These are phyloP conservation scores for Panthera tigris DNA, from an alignment of 2,113 vertebrate species.

Conservation along the genomic window DNA sequence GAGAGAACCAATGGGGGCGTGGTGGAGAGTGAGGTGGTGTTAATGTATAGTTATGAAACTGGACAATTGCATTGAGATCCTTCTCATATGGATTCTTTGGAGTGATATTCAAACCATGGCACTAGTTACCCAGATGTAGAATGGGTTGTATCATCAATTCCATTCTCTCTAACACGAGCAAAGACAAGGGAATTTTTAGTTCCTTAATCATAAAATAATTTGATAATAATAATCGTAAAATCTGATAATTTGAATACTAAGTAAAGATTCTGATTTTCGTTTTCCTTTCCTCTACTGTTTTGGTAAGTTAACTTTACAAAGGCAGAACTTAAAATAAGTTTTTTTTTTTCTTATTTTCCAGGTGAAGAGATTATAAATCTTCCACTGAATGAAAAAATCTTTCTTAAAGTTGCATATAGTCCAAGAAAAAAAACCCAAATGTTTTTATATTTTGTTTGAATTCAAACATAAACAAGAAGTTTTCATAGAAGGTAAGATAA, in stretches of 20 bases:
- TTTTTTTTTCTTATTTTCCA: conserved; percentile 40
- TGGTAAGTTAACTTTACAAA: background rate
- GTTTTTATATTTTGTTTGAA: conserved; percentile 88
- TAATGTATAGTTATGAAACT: background rate
- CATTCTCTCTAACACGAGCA: background rate
- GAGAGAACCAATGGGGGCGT: too few species aligned
- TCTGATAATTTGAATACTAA: background rate
- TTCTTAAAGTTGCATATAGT: conserved; percentile 81
- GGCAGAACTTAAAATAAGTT: background rate
- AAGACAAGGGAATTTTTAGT: background rate
- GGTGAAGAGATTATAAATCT: conserved; percentile 62
- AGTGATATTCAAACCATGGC: background rate
- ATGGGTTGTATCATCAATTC: background rate
- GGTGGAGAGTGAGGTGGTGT: background rate
- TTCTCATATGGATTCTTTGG: background rate
- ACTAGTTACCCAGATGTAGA: accelerated
- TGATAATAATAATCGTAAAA: too few species aligned
- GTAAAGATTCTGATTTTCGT: background rate
- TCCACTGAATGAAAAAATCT: conserved; percentile 86
- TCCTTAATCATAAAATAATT: background rate
- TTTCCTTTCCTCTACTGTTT: background rate
- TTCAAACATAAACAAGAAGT: conserved; percentile 83
- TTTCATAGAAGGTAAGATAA: conserved; percentile 75
- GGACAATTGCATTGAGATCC: background rate
- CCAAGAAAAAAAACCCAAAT: conserved; percentile 89